Base-by-base conservation (phyloP, 2,888 invertebrate species). In the Zootermopsis nevadensis region DNA sequence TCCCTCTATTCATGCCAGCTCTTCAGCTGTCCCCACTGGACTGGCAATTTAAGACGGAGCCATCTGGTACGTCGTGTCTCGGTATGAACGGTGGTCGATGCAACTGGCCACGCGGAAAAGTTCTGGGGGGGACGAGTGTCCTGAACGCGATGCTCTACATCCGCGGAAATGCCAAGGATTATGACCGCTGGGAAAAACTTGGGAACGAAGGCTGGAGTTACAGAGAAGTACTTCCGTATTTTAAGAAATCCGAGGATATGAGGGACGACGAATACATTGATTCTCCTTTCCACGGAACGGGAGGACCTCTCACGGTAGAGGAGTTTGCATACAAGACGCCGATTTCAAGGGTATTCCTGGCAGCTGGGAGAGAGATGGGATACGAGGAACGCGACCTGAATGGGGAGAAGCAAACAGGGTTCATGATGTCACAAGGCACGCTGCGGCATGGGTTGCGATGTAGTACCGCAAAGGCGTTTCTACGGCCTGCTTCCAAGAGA, bases 111-210 rank as follows among this genome's bases (percentile, higher is more conserved):
- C 91, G 97, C 38, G 97, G 95, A 0, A 95, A 94, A 90, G 94
- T 94, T 10, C 90, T 96, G 31, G 93, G 93, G 0, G 98, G 98
- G 0, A 94, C 94, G 24, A 96, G 96, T 87, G 94, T 95, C 0
- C 89, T 97, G 3, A 98, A 98, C 88, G 97, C 97, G 30, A 97
- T 98, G 97, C 91, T 96, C 84, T 97, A 97, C 87, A 91, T 97
- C 0, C 91, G 98, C 82, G 98, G 97, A 0, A 97, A 98, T 88
- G 92, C 92, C 80, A 91, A 90, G 3, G 98, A 98, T 88, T 98
- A 97, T 88, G 96, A 98, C 87, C 90, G 91, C n/a, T 98, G 98
- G 98, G 94, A 93, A 31, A 88, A 88, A 22, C 88, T 94, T 87
- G 98, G 97, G 0, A 94, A 94, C 86, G 88, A 89, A 0, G 97